Base-by-base conservation (phyloP, 1,140 invertebrate species). In the Drosophila persimilis region DNA sequence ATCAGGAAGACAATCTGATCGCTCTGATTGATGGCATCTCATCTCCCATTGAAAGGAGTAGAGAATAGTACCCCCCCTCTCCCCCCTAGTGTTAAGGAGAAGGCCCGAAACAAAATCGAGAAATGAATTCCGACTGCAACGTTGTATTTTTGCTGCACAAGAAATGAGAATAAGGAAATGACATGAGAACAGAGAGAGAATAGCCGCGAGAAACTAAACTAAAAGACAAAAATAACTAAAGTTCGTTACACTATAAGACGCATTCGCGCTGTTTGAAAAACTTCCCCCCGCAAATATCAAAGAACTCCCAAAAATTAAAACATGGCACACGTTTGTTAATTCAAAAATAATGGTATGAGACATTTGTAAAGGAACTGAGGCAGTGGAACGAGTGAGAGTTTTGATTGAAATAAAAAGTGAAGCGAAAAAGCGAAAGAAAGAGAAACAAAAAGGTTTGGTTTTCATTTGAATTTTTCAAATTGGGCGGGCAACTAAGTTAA, bases 281-380 rank as follows among this genome's bases (percentile, higher is more conserved):
- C 9, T 15, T 48, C 39, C 11, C 13, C 9, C 47, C 46, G 31
- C 44, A 54, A 46, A 61, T 47, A 67, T 63, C 41, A 62, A 76
- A 7, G 22, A 69, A 55, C 66, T 31, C 47, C 43, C 35, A 60
- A 55, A n/a, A 54, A 50, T 47, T 46, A 66, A 66, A 61, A 48
- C 43, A 50, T 35, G 56, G 60, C 56, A 79, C 76, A 39, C 65
- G 75, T 79, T 84, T 84, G 75, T 84, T 79, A 69, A 62, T 72
- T 65, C 26, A 71, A 83, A 70, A 62, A 47, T 57, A 13, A 57
- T 51, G 62, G 47, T 59, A 70, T 54, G 60, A 79, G 53, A 62
- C 35, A 39, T 26, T 51, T 75, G 71, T 63, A 72, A 52, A 62
- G 53, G 41, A 55, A 24, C 17, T 41, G 24, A 24, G 5, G 8